Percentiles rank a stretch among this genome's conserved stretches.
Evolutionary conservation across 1,140 invertebrate genomes (phyloP).

Genomic region (Penaeus chinensis): DNA sequence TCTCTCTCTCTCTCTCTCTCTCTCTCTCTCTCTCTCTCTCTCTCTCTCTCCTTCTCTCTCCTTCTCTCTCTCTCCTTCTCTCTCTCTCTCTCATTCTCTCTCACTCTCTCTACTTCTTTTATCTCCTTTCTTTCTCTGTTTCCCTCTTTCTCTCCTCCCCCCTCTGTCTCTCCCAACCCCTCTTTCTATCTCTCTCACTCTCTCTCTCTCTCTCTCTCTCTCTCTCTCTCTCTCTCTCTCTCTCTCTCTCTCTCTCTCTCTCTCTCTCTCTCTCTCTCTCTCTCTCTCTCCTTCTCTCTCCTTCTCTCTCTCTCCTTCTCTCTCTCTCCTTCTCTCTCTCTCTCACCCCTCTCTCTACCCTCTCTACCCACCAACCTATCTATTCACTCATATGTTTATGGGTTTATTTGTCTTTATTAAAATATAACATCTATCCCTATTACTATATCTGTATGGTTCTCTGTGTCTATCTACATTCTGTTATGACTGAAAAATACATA

Average conservation of each 20-base stretch:
- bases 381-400: no score
- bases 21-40: background rate
- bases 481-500: no score
- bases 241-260: constrained; percentile 16
- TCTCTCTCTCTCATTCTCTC: background rate
- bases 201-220: background rate
- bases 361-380: no score
- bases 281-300: background rate
- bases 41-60: background rate
- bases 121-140: background rate
- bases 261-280: background rate
- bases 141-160: background rate
- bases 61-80: no score
- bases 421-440: no score
- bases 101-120: background rate
- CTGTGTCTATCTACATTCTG: no score
- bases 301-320: background rate
- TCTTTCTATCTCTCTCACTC: background rate
- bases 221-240: constrained; percentile 11
- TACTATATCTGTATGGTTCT: no score
- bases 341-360: background rate
- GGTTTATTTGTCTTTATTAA: no score
- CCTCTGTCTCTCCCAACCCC: background rate
- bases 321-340: background rate
- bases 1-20: constrained; percentile 3